Conservation (phyloP, 2,113 vertebrate species). For the Pitta sordida region DNA sequence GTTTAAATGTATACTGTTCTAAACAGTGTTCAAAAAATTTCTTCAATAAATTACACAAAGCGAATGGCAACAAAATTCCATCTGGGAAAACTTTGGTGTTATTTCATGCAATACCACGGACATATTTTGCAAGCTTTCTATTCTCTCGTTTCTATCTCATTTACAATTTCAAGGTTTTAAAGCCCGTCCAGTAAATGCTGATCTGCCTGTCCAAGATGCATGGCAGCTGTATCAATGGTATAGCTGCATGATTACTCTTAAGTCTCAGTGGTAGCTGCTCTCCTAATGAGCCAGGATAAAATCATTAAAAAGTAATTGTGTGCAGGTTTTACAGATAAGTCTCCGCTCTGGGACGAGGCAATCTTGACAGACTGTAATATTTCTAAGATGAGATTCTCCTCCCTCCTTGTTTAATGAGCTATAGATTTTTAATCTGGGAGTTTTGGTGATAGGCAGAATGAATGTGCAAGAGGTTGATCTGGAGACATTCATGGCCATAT, state of each 20-base stretch:
- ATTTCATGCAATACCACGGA: neutral
- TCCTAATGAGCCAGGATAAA: conserved; percentile 72
- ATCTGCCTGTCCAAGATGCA: neutral
- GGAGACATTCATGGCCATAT: neutral
- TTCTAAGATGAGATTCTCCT: conserved; percentile 63
- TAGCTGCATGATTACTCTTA: conserved; percentile 60
- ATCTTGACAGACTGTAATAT: conserved; percentile 55
- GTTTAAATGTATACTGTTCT: neutral
- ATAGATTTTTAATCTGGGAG: conserved; percentile 72
- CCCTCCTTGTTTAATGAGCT: conserved; percentile 77
- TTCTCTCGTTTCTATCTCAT: neutral
- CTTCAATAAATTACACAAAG: neutral
- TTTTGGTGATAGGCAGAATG: conserved; percentile 59
- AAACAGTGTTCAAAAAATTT: neutral
- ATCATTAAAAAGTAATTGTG: conserved; percentile 72
- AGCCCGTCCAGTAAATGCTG: neutral
- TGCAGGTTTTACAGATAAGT: conserved; percentile 64
- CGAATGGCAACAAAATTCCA: neutral
- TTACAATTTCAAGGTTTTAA: neutral
- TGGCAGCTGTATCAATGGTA: neutral
- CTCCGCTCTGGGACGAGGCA: conserved; percentile 29
- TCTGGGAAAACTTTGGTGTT: neutral
- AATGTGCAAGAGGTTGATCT: neutral
- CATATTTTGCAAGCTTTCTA: neutral
- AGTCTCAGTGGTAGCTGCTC: conserved; percentile 55